Evolutionary conservation across 2,113 vertebrate species (phyloP).

Genomic region (Xenopus laevis): DNA sequence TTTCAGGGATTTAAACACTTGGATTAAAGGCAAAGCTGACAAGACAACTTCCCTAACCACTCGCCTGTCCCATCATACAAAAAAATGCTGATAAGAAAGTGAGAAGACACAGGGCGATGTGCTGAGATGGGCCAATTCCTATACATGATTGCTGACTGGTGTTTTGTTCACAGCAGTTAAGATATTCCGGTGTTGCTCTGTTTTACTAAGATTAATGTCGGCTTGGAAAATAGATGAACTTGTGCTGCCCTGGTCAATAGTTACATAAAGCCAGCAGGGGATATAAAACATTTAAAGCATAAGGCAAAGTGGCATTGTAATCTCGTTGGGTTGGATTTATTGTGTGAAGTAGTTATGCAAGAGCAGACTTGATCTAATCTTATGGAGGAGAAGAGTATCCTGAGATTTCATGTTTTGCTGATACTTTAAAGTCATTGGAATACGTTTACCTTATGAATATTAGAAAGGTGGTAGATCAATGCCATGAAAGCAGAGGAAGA

Average conservation of each 20-base stretch:
- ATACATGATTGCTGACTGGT: conserved; percentile 58
- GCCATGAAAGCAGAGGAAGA: too few relatives aligned
- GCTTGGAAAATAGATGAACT: conserved; percentile 52
- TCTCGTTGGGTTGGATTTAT: conserved; percentile 51
- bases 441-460: too few relatives aligned
- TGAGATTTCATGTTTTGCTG: conserved; percentile 24
- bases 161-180: conserved; percentile 57
- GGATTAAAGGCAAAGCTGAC: conserved; percentile 68
- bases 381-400: conserved; percentile 41
- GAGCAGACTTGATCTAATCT: conserved; percentile 41
- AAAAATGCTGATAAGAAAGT: conserved; percentile 54
- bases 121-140: conserved; percentile 59
- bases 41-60: conserved; percentile 59
- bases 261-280: conserved; percentile 55
- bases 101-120: conserved; percentile 51
- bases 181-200: conserved; percentile 53
- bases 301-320: conserved; percentile 54
- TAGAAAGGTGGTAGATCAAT: too few relatives aligned
- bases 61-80: conserved; percentile 48
- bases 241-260: conserved; percentile 49
- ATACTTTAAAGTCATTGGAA: conserved; percentile 4
- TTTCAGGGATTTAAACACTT: conserved; percentile 58
- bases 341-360: conserved; percentile 44
- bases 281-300: conserved; percentile 53
- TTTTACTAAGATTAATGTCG: conserved; percentile 62